Evolutionary conservation across 2,888 invertebrate species (phyloP), one percentile per base, ranked within the genome.

Genomic region (Subacronicta megacephala): DNA sequence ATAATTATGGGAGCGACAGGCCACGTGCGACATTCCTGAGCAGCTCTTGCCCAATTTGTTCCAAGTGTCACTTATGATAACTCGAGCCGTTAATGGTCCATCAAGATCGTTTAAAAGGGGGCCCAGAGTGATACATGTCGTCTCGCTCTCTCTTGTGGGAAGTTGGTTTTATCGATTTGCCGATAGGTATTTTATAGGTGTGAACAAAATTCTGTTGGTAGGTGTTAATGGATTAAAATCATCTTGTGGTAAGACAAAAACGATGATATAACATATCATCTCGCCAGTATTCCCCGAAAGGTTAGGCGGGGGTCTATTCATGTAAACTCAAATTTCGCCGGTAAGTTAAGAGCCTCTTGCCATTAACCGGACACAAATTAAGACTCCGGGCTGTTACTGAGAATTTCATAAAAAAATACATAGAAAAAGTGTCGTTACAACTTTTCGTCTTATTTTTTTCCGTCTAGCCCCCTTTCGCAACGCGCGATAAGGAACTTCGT

Each of bases 61-160:
- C 70, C 65, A 75, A 86, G 80, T 84, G 84, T 82, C 84, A 82
- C 80, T 83, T 81, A 79, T 79, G 76, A 83, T 83, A 81, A 83
- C 81, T 83, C 69, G 74, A 62, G 72, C 75, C 79, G 64, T 80
- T 84, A 86, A 85, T 85, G 82, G 83, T 42, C 82, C 80, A 83
- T 85, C 83, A 77, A 64, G 74, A 77, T 67, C 83, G 78, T 75
- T 84, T 81, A 81, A 75, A 76, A 77, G 73, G 53, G 50, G 63
- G 44, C 29, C 51, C 50, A 62, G 67, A 58, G 65, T 72, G 59
- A 72, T 44, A 41, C 43, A 29, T 50, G 55, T 64, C 16, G 41
- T 73, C 71, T 68, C 73, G 6, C 45, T 75, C 49, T 26, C 36
- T 47, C 63, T 10, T 54, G n/a, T 23, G 18, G 16, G 41, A 56